These are phyloP conservation scores for Microcebus lehilahytsara DNA, from an alignment of 2,113 vertebrate genomes.

Conservation along the genomic window DNA sequence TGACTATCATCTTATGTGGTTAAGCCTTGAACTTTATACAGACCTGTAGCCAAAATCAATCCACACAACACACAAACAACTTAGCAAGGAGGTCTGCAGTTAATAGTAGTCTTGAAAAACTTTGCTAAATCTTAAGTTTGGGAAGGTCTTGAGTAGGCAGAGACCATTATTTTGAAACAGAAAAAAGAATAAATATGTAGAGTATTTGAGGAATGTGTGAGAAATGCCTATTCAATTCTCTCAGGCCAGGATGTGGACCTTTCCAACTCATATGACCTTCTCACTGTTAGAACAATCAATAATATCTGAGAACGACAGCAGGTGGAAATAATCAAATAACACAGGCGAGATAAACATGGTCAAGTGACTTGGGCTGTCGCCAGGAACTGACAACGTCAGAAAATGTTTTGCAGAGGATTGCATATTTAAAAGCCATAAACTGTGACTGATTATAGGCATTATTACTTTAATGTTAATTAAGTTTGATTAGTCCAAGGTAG, in stretches of 20 bases:
- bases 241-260: not conserved
- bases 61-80: not conserved
- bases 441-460: not conserved
- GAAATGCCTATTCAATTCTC: not conserved
- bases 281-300: not conserved
- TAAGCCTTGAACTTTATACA: not conserved
- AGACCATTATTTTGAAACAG: not conserved
- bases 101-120: not conserved
- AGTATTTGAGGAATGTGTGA: conserved; percentile 24
- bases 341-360: not conserved
- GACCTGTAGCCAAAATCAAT: not conserved
- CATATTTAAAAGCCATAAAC: not conserved
- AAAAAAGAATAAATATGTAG: not conserved
- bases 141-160: not conserved
- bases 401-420: conserved; percentile 1
- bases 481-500: not conserved
- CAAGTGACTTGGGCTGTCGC: not conserved
- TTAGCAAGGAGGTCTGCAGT: not conserved
- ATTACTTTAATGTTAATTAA: not conserved
- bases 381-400: not conserved
- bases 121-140: not conserved
- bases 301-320: conserved; percentile 8
- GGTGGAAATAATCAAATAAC: conserved; percentile 13
- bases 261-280: not conserved
- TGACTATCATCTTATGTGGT: not conserved